Percentiles rank a stretch among this genome's conserved stretches.
Conservation (phyloP, 1,140 invertebrate species). For the Cotesia chilonis region DNA sequence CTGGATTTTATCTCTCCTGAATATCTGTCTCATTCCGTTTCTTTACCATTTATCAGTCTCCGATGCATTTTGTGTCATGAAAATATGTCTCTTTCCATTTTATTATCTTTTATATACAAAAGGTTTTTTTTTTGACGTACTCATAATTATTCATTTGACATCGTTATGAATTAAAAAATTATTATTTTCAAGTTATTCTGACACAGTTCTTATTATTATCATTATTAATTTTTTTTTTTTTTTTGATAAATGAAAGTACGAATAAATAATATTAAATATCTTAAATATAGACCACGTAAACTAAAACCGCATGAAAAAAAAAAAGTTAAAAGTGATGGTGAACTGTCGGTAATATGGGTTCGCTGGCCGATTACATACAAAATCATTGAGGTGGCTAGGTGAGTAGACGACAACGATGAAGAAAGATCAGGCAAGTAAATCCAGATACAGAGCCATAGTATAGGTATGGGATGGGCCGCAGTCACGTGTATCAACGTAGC, state of each 20-base stretch:
- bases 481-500: conserved; percentile 57
- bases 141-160: conserved; percentile 10
- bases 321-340: not conserved
- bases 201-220: too few relatives aligned
- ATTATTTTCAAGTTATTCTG: too few relatives aligned
- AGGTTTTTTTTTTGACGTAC: not conserved
- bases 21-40: conserved; percentile 24
- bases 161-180: not conserved
- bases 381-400: conserved; percentile 58
- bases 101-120: not conserved
- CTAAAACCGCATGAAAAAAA: not conserved
- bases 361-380: conserved; percentile 57
- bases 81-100: conserved; percentile 2
- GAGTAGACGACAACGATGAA: conserved; percentile 41
- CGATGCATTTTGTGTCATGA: conserved; percentile 17
- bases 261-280: too few relatives aligned
- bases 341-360: conserved; percentile 42
- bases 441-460: not conserved
- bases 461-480: conserved; percentile 49
- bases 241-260: too few relatives aligned
- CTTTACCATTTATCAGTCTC: conserved; percentile 17
- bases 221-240: too few relatives aligned
- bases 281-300: too few relatives aligned
- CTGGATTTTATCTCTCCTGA: conserved; percentile 7
- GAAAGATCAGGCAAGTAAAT: conserved; percentile 6